Conservation (phyloP, 2,888 invertebrate species). For the Plutella xylostella region DNA sequence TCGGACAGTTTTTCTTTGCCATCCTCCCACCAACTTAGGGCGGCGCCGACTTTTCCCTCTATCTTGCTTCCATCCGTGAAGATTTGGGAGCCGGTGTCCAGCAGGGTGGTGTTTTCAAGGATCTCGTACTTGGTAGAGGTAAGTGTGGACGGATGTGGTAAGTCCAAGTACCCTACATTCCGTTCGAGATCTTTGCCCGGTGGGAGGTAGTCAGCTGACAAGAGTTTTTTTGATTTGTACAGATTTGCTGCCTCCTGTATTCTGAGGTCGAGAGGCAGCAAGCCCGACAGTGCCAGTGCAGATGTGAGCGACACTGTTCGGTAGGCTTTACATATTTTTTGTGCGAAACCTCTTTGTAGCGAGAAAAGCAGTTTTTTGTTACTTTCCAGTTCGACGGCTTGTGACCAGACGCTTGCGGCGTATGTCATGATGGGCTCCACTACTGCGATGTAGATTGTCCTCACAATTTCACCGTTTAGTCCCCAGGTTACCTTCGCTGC, state of each 20-base stretch:
- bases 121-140: too few relatives aligned
- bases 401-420: slow-evolving; percentile 9
- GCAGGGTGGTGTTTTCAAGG: background rate
- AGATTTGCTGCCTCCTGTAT: background rate
- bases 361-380: background rate
- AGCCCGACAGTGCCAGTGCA: background rate
- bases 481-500: slow-evolving; percentile 10
- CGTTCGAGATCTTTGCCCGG: background rate
- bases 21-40: slow-evolving; percentile 2
- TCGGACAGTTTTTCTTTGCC: background rate
- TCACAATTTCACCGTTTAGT: slow-evolving; percentile 8
- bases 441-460: slow-evolving; percentile 8
- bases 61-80: slow-evolving; percentile 7
- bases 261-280: slow-evolving; percentile 9
- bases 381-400: background rate
- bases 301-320: slow-evolving; percentile 6
- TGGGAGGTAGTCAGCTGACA: too few relatives aligned
- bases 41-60: slow-evolving; percentile 5
- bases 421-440: slow-evolving; percentile 11
- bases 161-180: background rate
- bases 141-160: background rate
- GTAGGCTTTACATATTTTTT: slow-evolving; percentile 4
- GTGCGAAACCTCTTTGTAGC: background rate
- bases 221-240: background rate
- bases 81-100: background rate